Conservation (phyloP, 2,797 vertebrate species). For the Falco rusticolus region DNA sequence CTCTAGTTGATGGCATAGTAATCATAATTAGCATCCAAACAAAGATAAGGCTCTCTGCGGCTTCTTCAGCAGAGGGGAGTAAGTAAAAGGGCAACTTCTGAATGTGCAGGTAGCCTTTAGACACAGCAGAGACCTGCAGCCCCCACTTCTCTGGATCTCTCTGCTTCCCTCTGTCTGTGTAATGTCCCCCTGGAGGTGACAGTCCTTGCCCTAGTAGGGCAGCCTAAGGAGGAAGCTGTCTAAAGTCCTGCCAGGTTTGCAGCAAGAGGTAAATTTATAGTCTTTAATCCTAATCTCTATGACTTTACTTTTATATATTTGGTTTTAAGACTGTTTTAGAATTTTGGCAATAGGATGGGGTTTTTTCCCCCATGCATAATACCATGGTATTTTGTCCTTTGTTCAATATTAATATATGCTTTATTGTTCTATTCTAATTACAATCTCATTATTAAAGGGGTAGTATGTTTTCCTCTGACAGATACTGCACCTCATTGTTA, state of each 20-base stretch:
- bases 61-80: background rate
- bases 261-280: background rate
- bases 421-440: constrained; percentile 55
- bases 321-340: background rate
- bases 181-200: background rate
- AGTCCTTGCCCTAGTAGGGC: background rate
- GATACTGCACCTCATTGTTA: constrained; percentile 22
- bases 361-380: background rate
- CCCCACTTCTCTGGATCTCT: background rate
- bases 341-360: background rate
- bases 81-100: background rate
- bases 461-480: constrained; percentile 23
- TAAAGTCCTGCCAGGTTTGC: background rate
- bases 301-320: background rate
- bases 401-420: constrained; percentile 14
- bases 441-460: constrained; percentile 19
- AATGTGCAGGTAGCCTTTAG: background rate
- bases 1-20: background rate
- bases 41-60: background rate
- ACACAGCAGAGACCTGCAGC: background rate
- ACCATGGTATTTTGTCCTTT: background rate
- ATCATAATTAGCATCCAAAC: background rate
- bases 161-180: background rate
- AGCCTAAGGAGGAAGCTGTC: background rate
- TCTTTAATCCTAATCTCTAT: background rate